These are phyloP conservation scores for Adoxophyes honmai DNA, from an alignment of 1,140 invertebrate genomes.

Conservation along the genomic window DNA sequence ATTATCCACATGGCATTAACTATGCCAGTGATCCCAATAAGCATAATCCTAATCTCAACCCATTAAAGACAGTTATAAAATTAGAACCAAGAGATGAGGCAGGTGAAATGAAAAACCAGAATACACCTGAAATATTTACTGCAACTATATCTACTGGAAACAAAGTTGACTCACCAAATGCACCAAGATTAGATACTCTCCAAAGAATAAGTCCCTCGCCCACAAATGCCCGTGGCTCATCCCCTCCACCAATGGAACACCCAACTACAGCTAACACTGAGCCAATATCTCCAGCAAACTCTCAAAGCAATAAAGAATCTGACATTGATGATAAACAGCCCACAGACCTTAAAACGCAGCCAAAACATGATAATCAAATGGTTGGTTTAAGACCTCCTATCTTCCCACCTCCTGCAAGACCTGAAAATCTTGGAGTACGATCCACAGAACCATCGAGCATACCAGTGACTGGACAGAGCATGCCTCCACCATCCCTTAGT, in stretches of 20 bases:
- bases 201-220: slow-evolving; percentile 69
- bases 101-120: slow-evolving; percentile 75
- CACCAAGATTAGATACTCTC: slow-evolving; percentile 55
- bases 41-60: slow-evolving; percentile 65
- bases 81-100: slow-evolving; percentile 79
- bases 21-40: slow-evolving; percentile 63
- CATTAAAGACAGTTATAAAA: slow-evolving; percentile 77
- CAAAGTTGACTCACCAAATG: slow-evolving; percentile 64
- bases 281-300: slow-evolving; percentile 62
- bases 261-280: slow-evolving; percentile 54
- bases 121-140: slow-evolving; percentile 69
- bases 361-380: slow-evolving; percentile 62
- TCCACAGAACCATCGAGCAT: slow-evolving; percentile 45
- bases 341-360: slow-evolving; percentile 66
- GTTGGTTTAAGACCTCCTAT: slow-evolving; percentile 59
- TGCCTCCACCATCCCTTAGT: slow-evolving; percentile 68
- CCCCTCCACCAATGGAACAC: slow-evolving; percentile 71
- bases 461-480: slow-evolving; percentile 51
- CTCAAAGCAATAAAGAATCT: slow-evolving; percentile 64
- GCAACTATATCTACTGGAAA: slow-evolving; percentile 65
- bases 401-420: slow-evolving; percentile 64
- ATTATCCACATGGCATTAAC: slow-evolving; percentile 60
- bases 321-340: slow-evolving; percentile 67
- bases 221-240: slow-evolving; percentile 54
- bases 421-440: slow-evolving; percentile 65